Percentiles rank a stretch among this genome's conserved stretches.
phyloP scores from a whole-genome alignment of 2,113 vertebrate species.

The Leucopsar rothschildi region DNA sequence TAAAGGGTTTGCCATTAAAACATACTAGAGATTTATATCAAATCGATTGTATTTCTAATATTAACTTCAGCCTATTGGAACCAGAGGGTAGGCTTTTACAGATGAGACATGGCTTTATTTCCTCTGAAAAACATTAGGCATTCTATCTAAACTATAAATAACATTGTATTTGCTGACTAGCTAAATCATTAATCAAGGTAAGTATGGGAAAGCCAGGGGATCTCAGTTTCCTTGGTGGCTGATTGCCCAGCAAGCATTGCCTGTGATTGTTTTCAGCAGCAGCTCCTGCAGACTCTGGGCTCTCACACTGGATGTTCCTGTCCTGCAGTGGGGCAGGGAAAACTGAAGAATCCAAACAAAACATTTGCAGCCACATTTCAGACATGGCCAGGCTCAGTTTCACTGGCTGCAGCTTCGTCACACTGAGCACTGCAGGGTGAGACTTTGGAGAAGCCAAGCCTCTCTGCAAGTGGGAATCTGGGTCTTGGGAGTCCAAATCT shows the following conservation, averaged over 20 bases:
- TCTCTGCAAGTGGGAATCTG: background rate
- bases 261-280: constrained; percentile 35
- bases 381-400: background rate
- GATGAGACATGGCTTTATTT: constrained; percentile 56
- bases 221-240: constrained; percentile 63
- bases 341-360: background rate
- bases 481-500: background rate
- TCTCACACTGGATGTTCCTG: background rate
- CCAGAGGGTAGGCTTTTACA: background rate
- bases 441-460: background rate
- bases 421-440: background rate
- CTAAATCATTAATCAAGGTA: constrained; percentile 77
- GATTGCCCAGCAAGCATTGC: constrained; percentile 75
- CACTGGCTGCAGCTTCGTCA: background rate
- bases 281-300: constrained; percentile 1
- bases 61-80: background rate
- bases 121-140: constrained; percentile 61
- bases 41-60: background rate
- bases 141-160: constrained; percentile 67
- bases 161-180: constrained; percentile 69
- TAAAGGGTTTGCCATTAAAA: background rate
- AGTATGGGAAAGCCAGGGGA: constrained; percentile 65
- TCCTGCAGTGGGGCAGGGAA: background rate
- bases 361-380: background rate
- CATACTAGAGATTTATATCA: background rate